Conservation (phyloP, 2,888 invertebrate genomes). For the Apoda limacodes region DNA sequence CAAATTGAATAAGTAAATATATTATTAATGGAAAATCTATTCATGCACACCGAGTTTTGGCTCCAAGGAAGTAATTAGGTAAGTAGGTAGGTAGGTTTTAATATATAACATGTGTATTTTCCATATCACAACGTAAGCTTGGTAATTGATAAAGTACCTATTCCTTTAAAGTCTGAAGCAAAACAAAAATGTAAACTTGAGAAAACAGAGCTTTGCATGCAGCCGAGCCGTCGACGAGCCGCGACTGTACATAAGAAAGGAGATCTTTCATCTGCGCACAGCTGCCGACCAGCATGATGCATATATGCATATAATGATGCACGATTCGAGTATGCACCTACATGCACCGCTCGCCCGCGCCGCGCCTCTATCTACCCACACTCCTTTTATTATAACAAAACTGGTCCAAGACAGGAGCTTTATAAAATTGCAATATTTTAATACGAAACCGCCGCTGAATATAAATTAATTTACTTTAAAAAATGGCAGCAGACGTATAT, state of each 20-base stretch:
- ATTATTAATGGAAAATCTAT: too few species aligned
- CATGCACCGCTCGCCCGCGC: slow-evolving; percentile 26
- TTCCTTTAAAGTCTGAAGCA: too few species aligned
- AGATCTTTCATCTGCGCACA: slow-evolving; percentile 44
- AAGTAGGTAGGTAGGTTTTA: too few species aligned
- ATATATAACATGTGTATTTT: too few species aligned
- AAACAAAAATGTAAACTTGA: too few species aligned
- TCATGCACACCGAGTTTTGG: too few species aligned
- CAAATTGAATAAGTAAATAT: too few species aligned
- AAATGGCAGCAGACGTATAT: slow-evolving; percentile 28
- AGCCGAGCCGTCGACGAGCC: slow-evolving; percentile 28
- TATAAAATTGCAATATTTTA: slow-evolving; percentile 59
- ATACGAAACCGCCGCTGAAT: slow-evolving; percentile 46
- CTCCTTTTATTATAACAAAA: slow-evolving; percentile 41
- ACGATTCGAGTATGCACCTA: slow-evolving; percentile 32
- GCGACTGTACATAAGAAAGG: slow-evolving; percentile 31
- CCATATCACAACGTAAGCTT: too few species aligned
- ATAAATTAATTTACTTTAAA: slow-evolving; percentile 47
- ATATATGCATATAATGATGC: slow-evolving; percentile 36
- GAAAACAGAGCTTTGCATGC: slow-evolving; percentile 1
- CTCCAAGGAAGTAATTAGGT: too few species aligned
- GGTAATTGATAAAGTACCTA: too few species aligned
- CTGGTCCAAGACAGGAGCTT: slow-evolving; percentile 39
- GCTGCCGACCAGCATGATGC: slow-evolving; percentile 23
- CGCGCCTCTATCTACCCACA: slow-evolving; percentile 21